Conservation (phyloP, 2,888 invertebrate genomes). For the Stenchaetothrips biformis region DNA sequence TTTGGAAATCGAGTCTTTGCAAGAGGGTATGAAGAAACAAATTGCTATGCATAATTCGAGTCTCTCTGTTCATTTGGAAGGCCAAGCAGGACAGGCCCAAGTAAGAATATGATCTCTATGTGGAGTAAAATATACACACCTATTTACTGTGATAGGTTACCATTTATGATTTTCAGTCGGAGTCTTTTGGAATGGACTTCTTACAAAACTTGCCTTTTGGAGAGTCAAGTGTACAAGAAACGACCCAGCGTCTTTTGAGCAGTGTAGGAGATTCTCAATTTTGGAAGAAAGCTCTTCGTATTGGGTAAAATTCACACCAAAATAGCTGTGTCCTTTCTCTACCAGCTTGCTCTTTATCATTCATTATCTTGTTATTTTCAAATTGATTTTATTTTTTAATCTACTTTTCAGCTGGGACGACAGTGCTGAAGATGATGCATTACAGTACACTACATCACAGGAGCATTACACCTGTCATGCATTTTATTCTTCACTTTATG, state of each 20-base stretch:
- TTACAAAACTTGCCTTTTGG: constrained; percentile 39
- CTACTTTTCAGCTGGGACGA: constrained; percentile 27
- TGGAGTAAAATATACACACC: constrained; percentile 13
- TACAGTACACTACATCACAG: not conserved
- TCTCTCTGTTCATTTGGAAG: not conserved
- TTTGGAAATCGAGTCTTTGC: constrained; percentile 36
- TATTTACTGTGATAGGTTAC: not conserved
- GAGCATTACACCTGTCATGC: constrained; percentile 44
- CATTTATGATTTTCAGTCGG: constrained; percentile 21
- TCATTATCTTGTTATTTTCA: not conserved
- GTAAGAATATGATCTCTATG: not conserved
- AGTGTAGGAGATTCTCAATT: constrained; percentile 45
- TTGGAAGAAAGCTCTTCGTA: constrained; percentile 46
- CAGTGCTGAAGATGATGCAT: not conserved
- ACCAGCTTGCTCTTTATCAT: constrained; percentile 15
- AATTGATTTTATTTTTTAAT: not conserved
- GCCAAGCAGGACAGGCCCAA: not conserved
- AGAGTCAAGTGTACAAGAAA: constrained; percentile 44
- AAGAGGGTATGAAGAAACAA: constrained; percentile 40
- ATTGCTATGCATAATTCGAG: constrained; percentile 13
- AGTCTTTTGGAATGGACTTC: constrained; percentile 36
- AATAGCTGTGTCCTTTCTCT: not conserved
- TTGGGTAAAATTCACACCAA: constrained; percentile 37
- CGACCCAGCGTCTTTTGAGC: constrained; percentile 42
- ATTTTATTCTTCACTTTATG: constrained; percentile 45